These are phyloP conservation scores for Antitype chi DNA, from an alignment of 2,888 invertebrate genomes.

Conservation along the genomic window DNA sequence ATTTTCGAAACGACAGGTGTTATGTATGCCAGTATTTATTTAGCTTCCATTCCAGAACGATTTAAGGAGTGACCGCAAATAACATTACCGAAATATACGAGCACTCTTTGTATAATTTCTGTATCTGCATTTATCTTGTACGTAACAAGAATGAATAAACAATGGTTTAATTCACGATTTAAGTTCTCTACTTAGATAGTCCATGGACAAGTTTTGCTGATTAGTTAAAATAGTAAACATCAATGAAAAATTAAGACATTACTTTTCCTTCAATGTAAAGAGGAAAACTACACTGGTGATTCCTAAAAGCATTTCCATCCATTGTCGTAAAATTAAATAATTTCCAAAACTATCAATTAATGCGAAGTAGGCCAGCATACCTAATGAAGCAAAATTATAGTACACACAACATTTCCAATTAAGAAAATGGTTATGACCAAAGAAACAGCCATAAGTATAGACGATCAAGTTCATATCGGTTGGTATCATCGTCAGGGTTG, in stretches of 20 bases:
- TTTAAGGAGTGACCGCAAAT: slow-evolving; percentile 41
- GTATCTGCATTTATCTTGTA: slow-evolving; percentile 44
- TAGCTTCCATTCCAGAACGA: slow-evolving; percentile 31
- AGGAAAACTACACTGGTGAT: background rate
- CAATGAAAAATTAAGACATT: background rate
- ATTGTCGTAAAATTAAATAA: slow-evolving; percentile 4
- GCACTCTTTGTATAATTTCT: slow-evolving; percentile 36
- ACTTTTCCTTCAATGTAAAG: background rate
- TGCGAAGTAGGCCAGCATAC: slow-evolving; percentile 7
- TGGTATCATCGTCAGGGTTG: slow-evolving; percentile 10
- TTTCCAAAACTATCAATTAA: slow-evolving; percentile 30
- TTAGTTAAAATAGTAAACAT: background rate
- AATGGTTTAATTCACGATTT: slow-evolving; percentile 23
- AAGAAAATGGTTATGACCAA: slow-evolving; percentile 62
- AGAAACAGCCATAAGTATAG: slow-evolving; percentile 13
- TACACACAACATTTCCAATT: slow-evolving; percentile 59
- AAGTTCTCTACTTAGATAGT: slow-evolving; percentile 7
- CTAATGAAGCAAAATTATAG: slow-evolving; percentile 13
- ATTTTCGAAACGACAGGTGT: slow-evolving; percentile 29
- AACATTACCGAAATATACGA: slow-evolving; percentile 43
- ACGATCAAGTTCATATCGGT: slow-evolving; percentile 16
- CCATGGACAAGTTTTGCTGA: background rate
- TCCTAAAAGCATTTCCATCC: background rate
- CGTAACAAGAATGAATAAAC: slow-evolving; percentile 27
- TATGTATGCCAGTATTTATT: slow-evolving; percentile 39